These are phyloP conservation scores for pig (Sus scrofa) DNA, from an alignment of 2,113 vertebrate genomes.

Conservation along the genomic window T2T-Sscrofa CM000813.6:111034001-111034500, in stretches of 20 bases:
- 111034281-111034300: slow-evolving; percentile 55
- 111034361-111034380: slow-evolving; percentile 78
- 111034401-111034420: slow-evolving; percentile 46
- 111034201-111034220: slow-evolving; percentile 35
- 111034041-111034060: slow-evolving; percentile 47
- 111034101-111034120: slow-evolving; percentile 16
- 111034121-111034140: not conserved
- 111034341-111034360: slow-evolving; percentile 66
- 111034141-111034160: slow-evolving; percentile 28
- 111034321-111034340: slow-evolving; percentile 59
- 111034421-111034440: slow-evolving; percentile 54
- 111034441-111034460: slow-evolving; percentile 76
- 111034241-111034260: slow-evolving; percentile 52
- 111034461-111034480: slow-evolving; percentile 60
- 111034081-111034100: slow-evolving; percentile 34
- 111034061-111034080: slow-evolving; percentile 60
- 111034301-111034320: slow-evolving; percentile 26
- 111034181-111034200: not conserved
- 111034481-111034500: slow-evolving; percentile 59
- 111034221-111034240: slow-evolving; percentile 24
- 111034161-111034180: slow-evolving; percentile 43
- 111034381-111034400: slow-evolving; percentile 67
- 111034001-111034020: slow-evolving; percentile 69
- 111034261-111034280: slow-evolving; percentile 65
- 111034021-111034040: slow-evolving; percentile 65